Conservation (phyloP, 2,113 vertebrate genomes). For the Haliaeetus leucogaster region DNA sequence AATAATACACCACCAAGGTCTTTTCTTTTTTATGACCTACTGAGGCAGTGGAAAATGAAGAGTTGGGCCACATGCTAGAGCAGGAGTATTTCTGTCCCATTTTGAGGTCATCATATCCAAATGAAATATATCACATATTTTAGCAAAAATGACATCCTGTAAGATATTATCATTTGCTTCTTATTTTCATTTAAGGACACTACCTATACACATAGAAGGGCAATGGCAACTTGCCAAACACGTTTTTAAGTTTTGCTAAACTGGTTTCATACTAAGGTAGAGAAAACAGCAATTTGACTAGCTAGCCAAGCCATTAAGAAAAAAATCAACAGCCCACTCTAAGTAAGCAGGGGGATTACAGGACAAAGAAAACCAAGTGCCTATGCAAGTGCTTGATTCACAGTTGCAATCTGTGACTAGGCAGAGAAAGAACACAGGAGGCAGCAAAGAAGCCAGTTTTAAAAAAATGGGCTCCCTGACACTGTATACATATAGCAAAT, state of each 20-base stretch:
- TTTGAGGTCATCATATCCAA: not conserved
- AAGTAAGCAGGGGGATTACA: not conserved
- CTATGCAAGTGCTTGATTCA: not conserved
- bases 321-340: not conserved
- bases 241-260: not conserved
- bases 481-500: not conserved
- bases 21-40: not conserved
- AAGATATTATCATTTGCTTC: not conserved
- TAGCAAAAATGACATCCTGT: not conserved
- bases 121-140: not conserved
- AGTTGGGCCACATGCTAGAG: accelerated
- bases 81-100: not conserved
- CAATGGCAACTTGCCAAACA: not conserved
- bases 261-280: not conserved
- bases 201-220: not conserved
- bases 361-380: not conserved
- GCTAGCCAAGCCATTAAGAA: not conserved
- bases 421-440: not conserved
- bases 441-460: not conserved
- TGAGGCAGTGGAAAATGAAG: not conserved
- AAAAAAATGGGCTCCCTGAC: not conserved
- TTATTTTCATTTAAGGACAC: not conserved
- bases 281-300: not conserved
- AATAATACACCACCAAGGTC: not conserved
- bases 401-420: not conserved